A percentile compares a stretch with the other conserved stretches of the same genome.
These are phyloP conservation scores for Silurus lanzhouensis DNA, from an alignment of 2,797 vertebrate genomes.

Conservation along the genomic window DNA sequence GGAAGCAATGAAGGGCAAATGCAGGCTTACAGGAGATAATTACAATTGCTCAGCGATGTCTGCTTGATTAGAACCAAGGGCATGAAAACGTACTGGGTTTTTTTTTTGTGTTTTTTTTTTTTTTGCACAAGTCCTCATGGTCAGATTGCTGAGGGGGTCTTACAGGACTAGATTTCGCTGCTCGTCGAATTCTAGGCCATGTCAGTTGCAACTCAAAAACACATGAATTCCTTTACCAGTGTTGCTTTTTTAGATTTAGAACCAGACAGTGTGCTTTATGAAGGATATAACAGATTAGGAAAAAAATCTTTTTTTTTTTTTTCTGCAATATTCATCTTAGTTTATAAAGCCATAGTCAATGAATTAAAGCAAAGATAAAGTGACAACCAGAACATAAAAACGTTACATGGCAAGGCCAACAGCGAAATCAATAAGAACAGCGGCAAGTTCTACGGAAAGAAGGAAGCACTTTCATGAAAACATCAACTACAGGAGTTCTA, in stretches of 20 bases:
- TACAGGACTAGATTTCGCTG: slow-evolving; percentile 21
- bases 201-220: slow-evolving; percentile 8
- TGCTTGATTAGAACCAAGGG: slow-evolving; percentile 22
- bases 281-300: background rate
- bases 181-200: slow-evolving; percentile 3
- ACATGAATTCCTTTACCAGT: background rate
- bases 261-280: background rate
- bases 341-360: slow-evolving; percentile 39
- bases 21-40: slow-evolving; percentile 23
- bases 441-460: background rate
- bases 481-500: slow-evolving; percentile 52
- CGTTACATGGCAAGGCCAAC: slow-evolving; percentile 32
- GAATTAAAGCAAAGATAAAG: slow-evolving; percentile 38
- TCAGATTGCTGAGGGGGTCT: background rate
- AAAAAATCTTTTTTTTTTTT: background rate
- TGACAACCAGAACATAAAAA: slow-evolving; percentile 39
- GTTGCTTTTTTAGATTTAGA: background rate
- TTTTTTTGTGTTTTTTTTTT: no score
- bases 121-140: slow-evolving; percentile 5
- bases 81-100: background rate
- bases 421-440: slow-evolving; percentile 54
- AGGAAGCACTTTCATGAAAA: slow-evolving; percentile 48
- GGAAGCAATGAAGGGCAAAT: slow-evolving; percentile 30
- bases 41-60: slow-evolving; percentile 27
- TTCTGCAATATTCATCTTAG: background rate